Evolutionary conservation across 2,113 vertebrate species (phyloP).

Genomic region (Mus musculus): GRCm39 chr13:91617501-91618000

Average conservation of each 20-base stretch:
- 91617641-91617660: neutral
- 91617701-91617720: neutral
- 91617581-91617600: neutral
- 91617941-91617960: neutral
- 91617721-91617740: neutral
- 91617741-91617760: neutral
- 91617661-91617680: neutral
- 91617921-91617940: neutral
- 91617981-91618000: neutral
- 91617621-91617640: neutral
- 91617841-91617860: neutral
- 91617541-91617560: conserved; percentile 24
- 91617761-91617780: neutral
- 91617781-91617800: neutral
- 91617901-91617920: conserved; percentile 26
- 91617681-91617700: too few species aligned
- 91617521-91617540: neutral
- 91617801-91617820: too few species aligned
- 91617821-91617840: neutral
- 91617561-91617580: neutral
- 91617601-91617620: neutral
- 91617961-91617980: neutral
- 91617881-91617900: neutral
- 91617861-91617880: neutral
- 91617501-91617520: conserved; percentile 18